These are phyloP conservation scores for Caiman crocodilus DNA, from an alignment of 2,797 vertebrate genomes.

Conservation along the genomic window DNA sequence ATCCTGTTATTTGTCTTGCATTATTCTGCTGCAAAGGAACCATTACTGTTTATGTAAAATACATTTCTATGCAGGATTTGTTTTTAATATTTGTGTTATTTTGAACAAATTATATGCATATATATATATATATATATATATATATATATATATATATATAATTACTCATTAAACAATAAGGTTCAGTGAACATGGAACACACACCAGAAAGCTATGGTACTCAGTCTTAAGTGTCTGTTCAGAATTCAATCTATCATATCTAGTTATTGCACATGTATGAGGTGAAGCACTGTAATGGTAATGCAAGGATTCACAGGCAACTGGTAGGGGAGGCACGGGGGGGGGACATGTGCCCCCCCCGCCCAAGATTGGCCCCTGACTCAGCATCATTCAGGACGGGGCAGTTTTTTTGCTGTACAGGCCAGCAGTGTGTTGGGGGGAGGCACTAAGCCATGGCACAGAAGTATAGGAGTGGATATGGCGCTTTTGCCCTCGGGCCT, in stretches of 20 bases:
- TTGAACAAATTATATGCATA: not conserved
- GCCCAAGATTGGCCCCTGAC: too few species aligned
- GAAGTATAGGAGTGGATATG: too few species aligned
- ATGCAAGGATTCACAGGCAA: not conserved
- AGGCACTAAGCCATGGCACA: too few species aligned
- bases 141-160: not conserved
- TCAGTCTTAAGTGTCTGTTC: not conserved
- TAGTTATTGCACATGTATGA: not conserved
- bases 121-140: not conserved
- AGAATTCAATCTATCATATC: not conserved
- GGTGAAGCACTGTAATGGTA: not conserved
- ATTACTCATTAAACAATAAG: not conserved
- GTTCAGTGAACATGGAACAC: not conserved
- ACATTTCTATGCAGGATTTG: not conserved
- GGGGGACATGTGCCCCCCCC: not conserved
- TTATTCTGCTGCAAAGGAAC: rapidly evolving
- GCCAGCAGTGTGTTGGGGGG: too few species aligned
- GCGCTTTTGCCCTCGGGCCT: too few species aligned
- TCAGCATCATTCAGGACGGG: too few species aligned
- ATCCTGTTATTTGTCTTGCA: not conserved
- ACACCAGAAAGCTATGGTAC: not conserved
- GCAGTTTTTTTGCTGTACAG: not conserved
- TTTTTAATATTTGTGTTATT: not conserved
- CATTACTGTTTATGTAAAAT: not conserved
- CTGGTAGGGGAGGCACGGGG: too few species aligned